phyloP scores from a whole-genome alignment of 2,888 invertebrate species.

The Lepidocyrtinus sp. region DNA sequence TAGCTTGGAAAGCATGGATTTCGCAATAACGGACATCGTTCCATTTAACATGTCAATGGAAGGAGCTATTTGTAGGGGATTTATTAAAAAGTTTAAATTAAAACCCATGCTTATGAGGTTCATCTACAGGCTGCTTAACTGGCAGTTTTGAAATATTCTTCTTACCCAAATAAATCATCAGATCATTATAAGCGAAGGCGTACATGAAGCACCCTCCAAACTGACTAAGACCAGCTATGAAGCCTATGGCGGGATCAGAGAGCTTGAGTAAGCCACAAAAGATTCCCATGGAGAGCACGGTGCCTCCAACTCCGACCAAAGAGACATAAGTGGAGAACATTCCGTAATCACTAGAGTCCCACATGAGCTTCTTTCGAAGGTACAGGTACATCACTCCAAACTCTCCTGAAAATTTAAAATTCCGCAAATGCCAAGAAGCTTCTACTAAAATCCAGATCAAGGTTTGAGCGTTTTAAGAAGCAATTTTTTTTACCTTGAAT shows the following conservation, averaged over 20 bases:
- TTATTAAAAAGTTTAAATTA: conserved; percentile 6
- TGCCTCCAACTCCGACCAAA: conserved; percentile 61
- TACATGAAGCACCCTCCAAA: conserved; percentile 88
- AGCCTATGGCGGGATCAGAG: conserved; percentile 89
- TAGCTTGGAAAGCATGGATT: conserved; percentile 64
- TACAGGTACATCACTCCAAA: conserved; percentile 64
- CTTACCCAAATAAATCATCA: conserved; percentile 86
- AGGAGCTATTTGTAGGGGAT: no score
- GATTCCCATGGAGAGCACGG: conserved; percentile 80
- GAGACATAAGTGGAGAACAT: conserved; percentile 60
- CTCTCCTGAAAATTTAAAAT: conserved; percentile 55
- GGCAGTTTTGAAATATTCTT: background rate
- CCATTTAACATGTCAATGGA: conserved; percentile 63
- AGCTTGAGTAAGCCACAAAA: conserved; percentile 86
- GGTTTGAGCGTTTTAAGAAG: no score
- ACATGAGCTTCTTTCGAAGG: conserved; percentile 52
- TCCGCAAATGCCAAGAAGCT: background rate
- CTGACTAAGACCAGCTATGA: conserved; percentile 88
- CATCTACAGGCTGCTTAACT: no score
- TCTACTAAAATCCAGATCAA: no score
- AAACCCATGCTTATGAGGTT: background rate
- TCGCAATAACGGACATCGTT: conserved; percentile 61
- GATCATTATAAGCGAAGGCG: conserved; percentile 84
- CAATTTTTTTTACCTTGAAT: no score
- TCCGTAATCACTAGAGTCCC: conserved; percentile 62